phyloP scores from a whole-genome alignment of 2,797 vertebrate species.

The Cossypha dichroa region DNA sequence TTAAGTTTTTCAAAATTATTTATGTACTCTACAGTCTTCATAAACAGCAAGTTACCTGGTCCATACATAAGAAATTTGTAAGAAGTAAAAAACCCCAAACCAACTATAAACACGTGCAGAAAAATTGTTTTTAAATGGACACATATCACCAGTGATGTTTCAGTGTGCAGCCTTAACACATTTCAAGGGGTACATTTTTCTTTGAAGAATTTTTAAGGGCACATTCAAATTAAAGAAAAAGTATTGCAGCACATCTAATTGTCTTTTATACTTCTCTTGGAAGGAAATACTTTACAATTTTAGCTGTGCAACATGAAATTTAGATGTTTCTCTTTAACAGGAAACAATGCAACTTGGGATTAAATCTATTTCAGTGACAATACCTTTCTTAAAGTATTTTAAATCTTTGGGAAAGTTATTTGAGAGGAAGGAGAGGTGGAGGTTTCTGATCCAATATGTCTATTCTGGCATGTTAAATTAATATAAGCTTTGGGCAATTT shows the following conservation, averaged over 20 bases:
- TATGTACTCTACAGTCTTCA: neutral
- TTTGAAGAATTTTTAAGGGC: neutral
- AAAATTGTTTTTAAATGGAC: neutral
- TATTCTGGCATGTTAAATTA: neutral
- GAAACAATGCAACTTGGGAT: neutral
- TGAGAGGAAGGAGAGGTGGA: neutral
- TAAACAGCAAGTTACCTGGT: neutral
- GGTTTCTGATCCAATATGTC: neutral
- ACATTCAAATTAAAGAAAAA: neutral
- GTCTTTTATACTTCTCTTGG: neutral
- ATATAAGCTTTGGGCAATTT: neutral
- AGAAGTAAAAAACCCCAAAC: neutral
- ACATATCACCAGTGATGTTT: neutral
- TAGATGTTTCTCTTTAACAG: neutral
- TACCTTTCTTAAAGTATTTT: neutral
- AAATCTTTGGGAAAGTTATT: neutral
- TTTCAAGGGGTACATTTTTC: neutral
- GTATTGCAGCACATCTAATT: neutral
- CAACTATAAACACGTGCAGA: neutral
- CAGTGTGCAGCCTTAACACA: neutral
- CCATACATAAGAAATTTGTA: neutral
- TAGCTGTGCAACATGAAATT: neutral
- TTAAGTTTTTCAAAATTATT: neutral
- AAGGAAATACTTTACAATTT: neutral
- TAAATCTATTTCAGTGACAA: neutral